Evolutionary conservation across 2,113 vertebrate species (phyloP).

Genomic region (Seriola rivoliana): DNA sequence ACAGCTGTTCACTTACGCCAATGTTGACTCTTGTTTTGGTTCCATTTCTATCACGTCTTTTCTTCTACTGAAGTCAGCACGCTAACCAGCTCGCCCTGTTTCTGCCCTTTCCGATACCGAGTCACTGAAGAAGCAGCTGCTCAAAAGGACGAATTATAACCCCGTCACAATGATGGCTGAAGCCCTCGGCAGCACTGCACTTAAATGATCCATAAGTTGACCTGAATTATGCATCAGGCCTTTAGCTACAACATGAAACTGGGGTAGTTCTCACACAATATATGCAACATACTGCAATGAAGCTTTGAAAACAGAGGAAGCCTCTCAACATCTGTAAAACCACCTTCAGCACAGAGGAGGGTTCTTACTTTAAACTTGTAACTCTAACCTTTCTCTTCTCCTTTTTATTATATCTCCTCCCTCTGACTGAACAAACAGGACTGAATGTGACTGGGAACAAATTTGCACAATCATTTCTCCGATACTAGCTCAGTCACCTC

Average conservation of each 20-base stretch:
- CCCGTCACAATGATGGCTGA: too few species aligned
- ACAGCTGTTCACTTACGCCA: too few species aligned
- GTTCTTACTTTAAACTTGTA: not conserved
- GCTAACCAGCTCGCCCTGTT: too few species aligned
- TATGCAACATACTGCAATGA: not conserved
- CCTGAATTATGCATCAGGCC: not conserved
- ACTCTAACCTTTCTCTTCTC: not conserved
- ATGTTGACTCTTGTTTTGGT: too few species aligned
- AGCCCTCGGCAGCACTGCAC: too few species aligned
- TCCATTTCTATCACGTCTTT: too few species aligned
- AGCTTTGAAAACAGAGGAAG: slow-evolving; percentile 12
- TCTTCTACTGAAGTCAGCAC: too few species aligned
- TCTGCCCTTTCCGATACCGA: too few species aligned
- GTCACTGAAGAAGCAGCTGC: too few species aligned
- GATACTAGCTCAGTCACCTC: not conserved
- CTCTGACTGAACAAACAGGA: not conserved
- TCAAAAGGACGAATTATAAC: too few species aligned
- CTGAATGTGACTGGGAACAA: slow-evolving; percentile 10
- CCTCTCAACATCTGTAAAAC: slow-evolving; percentile 38
- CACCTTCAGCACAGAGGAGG: slow-evolving; percentile 6
- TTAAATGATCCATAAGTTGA: not conserved
- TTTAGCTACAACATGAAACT: not conserved
- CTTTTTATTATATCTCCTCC: not conserved
- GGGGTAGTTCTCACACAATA: not conserved
- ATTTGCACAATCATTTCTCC: not conserved